These are phyloP conservation scores for Noctua janthe DNA, from an alignment of 2,888 invertebrate genomes.

Conservation along the genomic window DNA sequence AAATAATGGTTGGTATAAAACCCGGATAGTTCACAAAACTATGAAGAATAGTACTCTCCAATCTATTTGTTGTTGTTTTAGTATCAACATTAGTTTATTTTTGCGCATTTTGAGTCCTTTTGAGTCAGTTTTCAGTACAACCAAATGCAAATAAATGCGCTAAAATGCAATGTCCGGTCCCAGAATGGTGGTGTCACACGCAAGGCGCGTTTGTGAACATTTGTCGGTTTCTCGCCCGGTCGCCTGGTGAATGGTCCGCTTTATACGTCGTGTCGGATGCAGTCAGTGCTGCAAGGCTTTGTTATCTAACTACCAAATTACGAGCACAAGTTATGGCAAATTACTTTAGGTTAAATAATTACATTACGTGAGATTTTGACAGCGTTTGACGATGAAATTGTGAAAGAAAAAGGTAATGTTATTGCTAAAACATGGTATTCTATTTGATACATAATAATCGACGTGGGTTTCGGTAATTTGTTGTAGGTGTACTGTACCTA, in stretches of 20 bases:
- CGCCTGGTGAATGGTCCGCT: constrained; percentile 18
- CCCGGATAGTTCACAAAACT: not conserved
- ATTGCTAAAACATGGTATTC: not conserved
- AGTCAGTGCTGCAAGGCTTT: constrained; percentile 23
- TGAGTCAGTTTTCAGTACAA: not conserved
- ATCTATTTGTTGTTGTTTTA: not conserved
- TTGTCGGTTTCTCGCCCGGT: constrained; percentile 18
- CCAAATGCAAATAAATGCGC: constrained; percentile 24
- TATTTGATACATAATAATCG: not conserved
- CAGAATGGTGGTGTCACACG: constrained; percentile 22
- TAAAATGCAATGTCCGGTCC: constrained; percentile 45
- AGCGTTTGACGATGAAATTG: not conserved
- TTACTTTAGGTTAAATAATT: not conserved
- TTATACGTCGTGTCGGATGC: constrained; percentile 31
- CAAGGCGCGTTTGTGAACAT: constrained; percentile 31
- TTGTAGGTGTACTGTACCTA: too few relatives aligned
- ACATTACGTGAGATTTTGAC: not conserved
- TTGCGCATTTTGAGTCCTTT: not conserved
- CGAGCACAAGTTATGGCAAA: not conserved
- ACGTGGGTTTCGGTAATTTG: not conserved
- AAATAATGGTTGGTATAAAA: not conserved
- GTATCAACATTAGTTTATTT: not conserved
- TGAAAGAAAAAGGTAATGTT: not conserved
- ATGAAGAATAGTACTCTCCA: not conserved
- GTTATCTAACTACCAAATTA: constrained; percentile 19